Base-by-base conservation (phyloP, 2,888 invertebrate species). In the Portevinia maculata region DNA sequence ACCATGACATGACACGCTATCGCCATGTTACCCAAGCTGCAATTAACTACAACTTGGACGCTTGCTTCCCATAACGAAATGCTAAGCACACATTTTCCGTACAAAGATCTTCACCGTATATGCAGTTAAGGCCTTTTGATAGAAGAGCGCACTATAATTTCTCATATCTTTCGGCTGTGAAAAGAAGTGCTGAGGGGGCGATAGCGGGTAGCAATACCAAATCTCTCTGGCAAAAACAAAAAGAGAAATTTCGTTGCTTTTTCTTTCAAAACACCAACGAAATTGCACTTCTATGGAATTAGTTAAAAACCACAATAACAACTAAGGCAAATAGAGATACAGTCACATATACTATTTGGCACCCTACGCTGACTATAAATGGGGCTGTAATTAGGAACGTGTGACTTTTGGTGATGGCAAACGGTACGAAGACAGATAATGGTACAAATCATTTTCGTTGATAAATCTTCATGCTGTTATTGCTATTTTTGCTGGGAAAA, bases 331-430 rank as follows among this genome's bases (percentile, higher is more conserved):
- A 64, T 71, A 60, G 52, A 64, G 60, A 73, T 41, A 71, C 67
- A 73, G 48, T 73, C 83, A 44, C 83, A 76, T 83, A 78, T 78
- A 73, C 78, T 83, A 67, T 73, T 83, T 83, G 78, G 73, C 83
- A 78, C 83, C 64, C 60, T 55, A 32, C 41, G 50, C 17, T 44
- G 50, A 55, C 70, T 55, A 34, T 71, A 53, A 83, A 83, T 65
- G 65, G 50, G 37, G 13, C 50, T 67, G 83, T 73, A 83, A 83
- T 83, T 83, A 83, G 71, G 83, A 65, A 67, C 83, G 83, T 83
- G 83, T 62, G 83, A 83, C 70, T 71, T 70, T 81, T 73, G 41
- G 41, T 15, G 62, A 70, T 76, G 50, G 55, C 19, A 53, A 70
- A 64, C 15, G n/a, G 24, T 62, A 32, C 32, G 17, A 44, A 24